Percentiles rank a stretch among this genome's conserved stretches.
phyloP scores from a whole-genome alignment of 2,888 invertebrate genomes.

The Trichopria drosophilae region DNA sequence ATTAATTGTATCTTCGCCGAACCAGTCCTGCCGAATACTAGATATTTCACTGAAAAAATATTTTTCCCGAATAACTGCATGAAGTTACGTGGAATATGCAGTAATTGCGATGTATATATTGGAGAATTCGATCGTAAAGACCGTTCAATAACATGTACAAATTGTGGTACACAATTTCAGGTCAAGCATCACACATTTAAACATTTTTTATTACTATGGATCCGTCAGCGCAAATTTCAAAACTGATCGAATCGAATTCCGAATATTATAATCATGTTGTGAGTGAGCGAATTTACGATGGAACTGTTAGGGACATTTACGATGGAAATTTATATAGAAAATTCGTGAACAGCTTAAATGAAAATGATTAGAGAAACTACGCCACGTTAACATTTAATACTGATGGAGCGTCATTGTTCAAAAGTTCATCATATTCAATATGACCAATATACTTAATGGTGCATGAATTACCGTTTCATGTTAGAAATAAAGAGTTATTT shows the following conservation, averaged over 20 bases:
- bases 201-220: not conserved
- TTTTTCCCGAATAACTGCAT: not conserved
- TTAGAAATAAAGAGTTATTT: no score
- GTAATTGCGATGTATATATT: no score
- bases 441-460: constrained; percentile 19
- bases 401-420: constrained; percentile 15
- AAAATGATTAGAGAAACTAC: no score
- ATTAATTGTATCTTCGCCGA: no score
- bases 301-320: no score
- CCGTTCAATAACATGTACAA: no score
- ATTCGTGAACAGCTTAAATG: no score
- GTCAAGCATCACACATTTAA: not conserved
- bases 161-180: not conserved
- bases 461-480: constrained; percentile 8
- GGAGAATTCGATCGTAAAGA: no score
- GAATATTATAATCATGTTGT: not conserved
- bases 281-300: not conserved
- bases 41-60: no score
- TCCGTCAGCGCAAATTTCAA: not conserved
- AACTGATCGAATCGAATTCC: no score
- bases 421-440: constrained; percentile 14
- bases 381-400: constrained; percentile 22
- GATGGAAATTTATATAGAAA: no score
- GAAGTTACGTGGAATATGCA: not conserved
- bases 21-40: no score